Evolutionary conservation across 2,888 invertebrate genomes (phyloP).

Genomic region (Alentia gelatinosa): DNA sequence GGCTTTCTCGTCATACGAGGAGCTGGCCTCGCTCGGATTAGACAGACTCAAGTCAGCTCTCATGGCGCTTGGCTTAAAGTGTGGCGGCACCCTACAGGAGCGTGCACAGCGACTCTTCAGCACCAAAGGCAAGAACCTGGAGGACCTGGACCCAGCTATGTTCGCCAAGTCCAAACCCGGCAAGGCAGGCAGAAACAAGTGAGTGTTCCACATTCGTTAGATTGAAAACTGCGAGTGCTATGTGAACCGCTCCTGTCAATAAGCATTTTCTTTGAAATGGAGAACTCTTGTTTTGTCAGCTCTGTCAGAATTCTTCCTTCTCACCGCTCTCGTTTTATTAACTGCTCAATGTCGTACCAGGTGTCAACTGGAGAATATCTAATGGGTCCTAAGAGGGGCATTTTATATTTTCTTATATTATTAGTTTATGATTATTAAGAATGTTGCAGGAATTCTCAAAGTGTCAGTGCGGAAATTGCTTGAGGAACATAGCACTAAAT

Average conservation of each 20-base stretch:
- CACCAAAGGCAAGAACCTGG: constrained; percentile 91
- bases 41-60: constrained; percentile 98
- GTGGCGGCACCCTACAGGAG: constrained; percentile 98
- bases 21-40: constrained; percentile 96
- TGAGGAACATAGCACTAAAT: too few species aligned
- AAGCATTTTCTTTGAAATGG: not conserved
- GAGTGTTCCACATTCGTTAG: constrained; percentile 34
- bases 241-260: not conserved
- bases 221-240: not conserved
- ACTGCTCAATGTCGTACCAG: too few species aligned
- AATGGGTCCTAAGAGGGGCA: too few species aligned
- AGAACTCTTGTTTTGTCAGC: not conserved
- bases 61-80: constrained; percentile 97
- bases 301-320: too few species aligned
- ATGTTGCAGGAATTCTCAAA: too few species aligned
- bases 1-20: constrained; percentile 93
- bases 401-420: too few species aligned
- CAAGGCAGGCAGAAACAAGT: constrained; percentile 81
- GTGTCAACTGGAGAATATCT: too few species aligned
- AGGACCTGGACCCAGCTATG: constrained; percentile 93
- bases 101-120: constrained; percentile 96
- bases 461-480: too few species aligned
- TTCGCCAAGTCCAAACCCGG: constrained; percentile 94
- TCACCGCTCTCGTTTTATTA: too few species aligned
- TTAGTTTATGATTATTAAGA: too few species aligned